phyloP scores from a whole-genome alignment of 2,888 invertebrate genomes.

The Piscicola geometra region DNA sequence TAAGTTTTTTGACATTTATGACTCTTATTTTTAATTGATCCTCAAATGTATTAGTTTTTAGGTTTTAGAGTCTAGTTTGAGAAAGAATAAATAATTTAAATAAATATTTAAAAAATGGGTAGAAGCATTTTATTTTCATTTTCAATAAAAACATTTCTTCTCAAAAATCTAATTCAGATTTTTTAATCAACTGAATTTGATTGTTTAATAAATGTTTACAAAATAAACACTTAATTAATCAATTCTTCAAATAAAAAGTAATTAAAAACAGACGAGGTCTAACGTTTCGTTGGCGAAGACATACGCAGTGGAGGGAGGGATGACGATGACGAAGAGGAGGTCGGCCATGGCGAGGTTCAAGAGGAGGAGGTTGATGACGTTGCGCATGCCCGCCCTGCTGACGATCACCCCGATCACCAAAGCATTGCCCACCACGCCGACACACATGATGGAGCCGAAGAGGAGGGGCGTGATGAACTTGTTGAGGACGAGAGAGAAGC shows the following conservation, averaged over 20 bases:
- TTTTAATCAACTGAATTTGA: no score
- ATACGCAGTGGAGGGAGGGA: constrained; percentile 83
- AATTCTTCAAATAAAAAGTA: background rate
- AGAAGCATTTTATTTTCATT: no score
- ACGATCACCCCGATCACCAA: constrained; percentile 36
- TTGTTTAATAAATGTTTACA: no score
- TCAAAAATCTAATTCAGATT: no score
- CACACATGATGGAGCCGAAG: constrained; percentile 33
- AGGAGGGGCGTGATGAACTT: constrained; percentile 31
- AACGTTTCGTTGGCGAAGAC: constrained; percentile 34
- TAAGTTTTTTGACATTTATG: no score
- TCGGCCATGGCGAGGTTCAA: constrained; percentile 82
- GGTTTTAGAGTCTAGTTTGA: no score
- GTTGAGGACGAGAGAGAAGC: constrained; percentile 10
- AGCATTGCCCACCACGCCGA: constrained; percentile 31
- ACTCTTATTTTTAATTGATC: no score
- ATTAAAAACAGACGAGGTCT: constrained; percentile 57
- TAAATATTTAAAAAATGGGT: no score
- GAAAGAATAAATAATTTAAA: no score
- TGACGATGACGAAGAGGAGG: constrained; percentile 79
- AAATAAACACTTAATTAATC: no score
- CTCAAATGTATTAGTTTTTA: no score
- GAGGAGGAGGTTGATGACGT: constrained; percentile 80
- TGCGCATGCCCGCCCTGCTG: constrained; percentile 65
- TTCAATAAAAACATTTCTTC: no score